phyloP scores from a whole-genome alignment of 2,888 invertebrate species.

The Sinelater perroti region DNA sequence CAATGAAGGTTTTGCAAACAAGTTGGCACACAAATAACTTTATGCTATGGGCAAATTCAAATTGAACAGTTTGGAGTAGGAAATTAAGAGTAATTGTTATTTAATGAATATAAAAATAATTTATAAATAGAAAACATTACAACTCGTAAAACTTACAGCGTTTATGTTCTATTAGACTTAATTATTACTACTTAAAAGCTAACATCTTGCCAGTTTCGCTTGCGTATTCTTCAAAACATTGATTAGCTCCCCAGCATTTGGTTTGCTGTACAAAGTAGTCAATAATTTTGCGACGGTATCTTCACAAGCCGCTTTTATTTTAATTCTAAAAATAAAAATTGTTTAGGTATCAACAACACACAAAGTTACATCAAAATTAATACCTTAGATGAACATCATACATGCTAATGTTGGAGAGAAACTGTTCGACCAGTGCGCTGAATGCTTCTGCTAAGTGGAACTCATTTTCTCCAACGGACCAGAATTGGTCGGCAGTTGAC shows the following conservation, averaged over 20 bases:
- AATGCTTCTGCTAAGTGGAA: slow-evolving; percentile 84
- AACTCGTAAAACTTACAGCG: background rate
- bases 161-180: background rate
- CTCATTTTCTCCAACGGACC: slow-evolving; percentile 86
- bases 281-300: slow-evolving; percentile 80
- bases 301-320: slow-evolving; percentile 74
- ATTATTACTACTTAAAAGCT: slow-evolving; percentile 55
- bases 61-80: no score
- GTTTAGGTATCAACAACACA: slow-evolving; percentile 5
- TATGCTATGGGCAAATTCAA: no score
- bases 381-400: slow-evolving; percentile 27
- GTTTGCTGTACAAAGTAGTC: slow-evolving; percentile 78
- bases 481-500: slow-evolving; percentile 69
- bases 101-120: slow-evolving; percentile 18
- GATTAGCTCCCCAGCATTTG: slow-evolving; percentile 71
- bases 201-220: slow-evolving; percentile 67
- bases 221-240: slow-evolving; percentile 67
- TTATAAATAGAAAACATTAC: slow-evolving; percentile 1
- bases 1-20: no score
- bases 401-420: slow-evolving; percentile 64
- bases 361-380: background rate
- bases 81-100: no score
- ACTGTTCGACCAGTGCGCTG: slow-evolving; percentile 74
- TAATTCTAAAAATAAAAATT: slow-evolving; percentile 65
- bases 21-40: no score